phyloP scores from a whole-genome alignment of 2,888 invertebrate species.

The Eupeodes latifasciatus region DNA sequence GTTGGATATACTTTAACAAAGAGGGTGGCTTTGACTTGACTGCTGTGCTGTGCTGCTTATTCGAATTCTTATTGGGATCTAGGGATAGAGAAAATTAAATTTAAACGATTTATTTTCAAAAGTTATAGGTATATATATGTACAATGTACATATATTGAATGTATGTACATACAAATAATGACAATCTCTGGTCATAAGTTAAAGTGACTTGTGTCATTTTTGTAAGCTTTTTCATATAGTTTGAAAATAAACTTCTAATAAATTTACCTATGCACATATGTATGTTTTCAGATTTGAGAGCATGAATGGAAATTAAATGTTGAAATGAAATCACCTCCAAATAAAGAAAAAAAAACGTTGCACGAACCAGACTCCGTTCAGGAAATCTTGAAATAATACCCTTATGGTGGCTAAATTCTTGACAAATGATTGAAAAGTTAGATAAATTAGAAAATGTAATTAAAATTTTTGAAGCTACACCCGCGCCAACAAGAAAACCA shows the following conservation, averaged over 20 bases:
- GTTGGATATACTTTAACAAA: neutral
- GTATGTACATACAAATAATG: neutral
- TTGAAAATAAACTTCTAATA: neutral
- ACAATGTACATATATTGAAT: neutral
- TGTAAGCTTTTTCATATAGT: neutral
- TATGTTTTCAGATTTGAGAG: neutral
- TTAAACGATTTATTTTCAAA: conserved; percentile 1
- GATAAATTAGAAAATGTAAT: too few species aligned
- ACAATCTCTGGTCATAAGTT: conserved; percentile 4
- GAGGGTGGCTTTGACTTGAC: conserved; percentile 12
- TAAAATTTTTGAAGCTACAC: too few species aligned
- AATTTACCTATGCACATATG: neutral
- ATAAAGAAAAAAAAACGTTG: too few species aligned
- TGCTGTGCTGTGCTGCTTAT: neutral
- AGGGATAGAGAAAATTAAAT: conserved; percentile 35
- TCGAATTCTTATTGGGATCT: conserved; percentile 33
- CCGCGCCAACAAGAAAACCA: too few species aligned
- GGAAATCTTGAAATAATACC: too few species aligned
- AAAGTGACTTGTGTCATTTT: conserved; percentile 6
- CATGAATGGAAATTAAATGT: neutral
- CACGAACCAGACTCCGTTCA: too few species aligned
- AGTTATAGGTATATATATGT: too few species aligned
- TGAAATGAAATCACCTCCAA: too few species aligned
- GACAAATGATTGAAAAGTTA: too few species aligned
- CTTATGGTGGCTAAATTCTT: too few species aligned